Conservation (phyloP, 1,140 invertebrate species). For the Psilanteris sp. region DNA sequence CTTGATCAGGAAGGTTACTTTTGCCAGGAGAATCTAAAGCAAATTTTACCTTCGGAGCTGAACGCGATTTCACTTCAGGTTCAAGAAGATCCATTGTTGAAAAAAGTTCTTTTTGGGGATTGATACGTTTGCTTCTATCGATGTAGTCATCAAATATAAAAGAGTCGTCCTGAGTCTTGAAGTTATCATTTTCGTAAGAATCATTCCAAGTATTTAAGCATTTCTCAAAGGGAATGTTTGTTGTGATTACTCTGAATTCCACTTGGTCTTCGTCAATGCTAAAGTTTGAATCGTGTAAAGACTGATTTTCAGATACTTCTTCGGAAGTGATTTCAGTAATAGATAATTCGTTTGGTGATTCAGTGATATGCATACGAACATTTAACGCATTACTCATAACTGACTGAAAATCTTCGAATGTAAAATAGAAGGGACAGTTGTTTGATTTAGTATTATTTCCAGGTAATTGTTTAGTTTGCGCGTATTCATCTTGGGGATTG, state of each 20-base stretch:
- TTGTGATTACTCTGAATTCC: slow-evolving; percentile 74
- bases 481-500: no score
- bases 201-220: slow-evolving; percentile 64
- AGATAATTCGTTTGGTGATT: slow-evolving; percentile 13
- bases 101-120: slow-evolving; percentile 37
- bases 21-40: slow-evolving; percentile 65
- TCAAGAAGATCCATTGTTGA: slow-evolving; percentile 25
- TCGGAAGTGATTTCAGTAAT: slow-evolving; percentile 22
- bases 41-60: slow-evolving; percentile 71
- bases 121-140: slow-evolving; percentile 57
- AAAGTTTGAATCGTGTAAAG: slow-evolving; percentile 6
- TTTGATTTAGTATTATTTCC: slow-evolving; percentile 13
- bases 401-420: slow-evolving; percentile 71
- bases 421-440: slow-evolving; percentile 71
- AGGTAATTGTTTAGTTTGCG: neutral
- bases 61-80: slow-evolving; percentile 13
- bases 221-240: slow-evolving; percentile 73
- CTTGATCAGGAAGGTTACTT: neutral
- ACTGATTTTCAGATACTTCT: neutral
- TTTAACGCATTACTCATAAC: slow-evolving; percentile 65
- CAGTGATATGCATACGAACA: slow-evolving; percentile 9
- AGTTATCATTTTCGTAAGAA: slow-evolving; percentile 34
- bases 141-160: slow-evolving; percentile 73
- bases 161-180: slow-evolving; percentile 17
- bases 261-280: slow-evolving; percentile 54